phyloP scores from a whole-genome alignment of 2,888 invertebrate genomes.

The Ypsolopha sequella region DNA sequence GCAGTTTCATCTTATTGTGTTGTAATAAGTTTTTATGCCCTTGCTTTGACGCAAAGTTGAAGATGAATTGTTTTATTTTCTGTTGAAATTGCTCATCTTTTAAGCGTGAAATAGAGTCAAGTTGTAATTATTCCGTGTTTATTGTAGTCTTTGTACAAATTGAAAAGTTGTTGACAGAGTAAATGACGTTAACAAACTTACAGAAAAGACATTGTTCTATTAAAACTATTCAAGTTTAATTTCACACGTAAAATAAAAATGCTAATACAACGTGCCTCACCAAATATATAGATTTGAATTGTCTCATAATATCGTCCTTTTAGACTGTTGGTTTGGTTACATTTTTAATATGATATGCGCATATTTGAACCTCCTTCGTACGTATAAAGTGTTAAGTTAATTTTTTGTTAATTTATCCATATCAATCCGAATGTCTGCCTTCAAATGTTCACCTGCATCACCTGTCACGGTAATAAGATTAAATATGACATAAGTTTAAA shows the following conservation, averaged over 20 bases:
- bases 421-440: slow-evolving; percentile 5
- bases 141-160: not conserved
- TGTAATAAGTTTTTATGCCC: slow-evolving; percentile 34
- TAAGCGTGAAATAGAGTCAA: not conserved
- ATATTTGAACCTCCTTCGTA: not conserved
- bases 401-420: slow-evolving; percentile 2
- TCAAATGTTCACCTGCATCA: slow-evolving; percentile 22
- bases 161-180: no score
- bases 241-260: no score
- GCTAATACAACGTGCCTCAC: no score
- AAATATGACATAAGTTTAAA: slow-evolving; percentile 26
- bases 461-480: slow-evolving; percentile 50
- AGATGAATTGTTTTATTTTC: not conserved
- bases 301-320: no score
- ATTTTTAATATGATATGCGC: not conserved
- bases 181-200: no score
- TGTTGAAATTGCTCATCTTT: not conserved
- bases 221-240: no score
- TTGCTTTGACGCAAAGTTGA: not conserved
- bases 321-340: not conserved
- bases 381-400: not conserved
- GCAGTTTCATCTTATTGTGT: slow-evolving; percentile 14
- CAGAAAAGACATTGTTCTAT: no score
- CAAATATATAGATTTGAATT: no score
- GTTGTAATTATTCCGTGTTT: not conserved